Base-by-base conservation (phyloP, 2,888 invertebrate genomes). In the Hirtodrosophila alboralis region DNA sequence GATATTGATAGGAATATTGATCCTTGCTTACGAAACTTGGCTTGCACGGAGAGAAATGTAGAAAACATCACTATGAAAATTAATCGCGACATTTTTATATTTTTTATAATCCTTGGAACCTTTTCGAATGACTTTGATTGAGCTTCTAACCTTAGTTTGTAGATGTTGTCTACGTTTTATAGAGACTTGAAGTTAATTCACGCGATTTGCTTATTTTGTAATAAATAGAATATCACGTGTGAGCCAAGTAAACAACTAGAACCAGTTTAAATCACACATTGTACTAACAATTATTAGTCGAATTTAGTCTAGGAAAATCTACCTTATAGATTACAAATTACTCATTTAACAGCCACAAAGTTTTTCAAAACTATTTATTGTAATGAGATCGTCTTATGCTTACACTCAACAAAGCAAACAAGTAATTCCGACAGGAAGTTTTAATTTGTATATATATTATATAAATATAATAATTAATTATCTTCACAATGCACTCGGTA, bases 11-110 rank as follows among this genome's bases (percentile, higher is more conserved):
- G 5, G 3, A 12, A n/a, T 6, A n/a, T 3, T 10, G 1, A 26
- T 28, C 14, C 13, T 16, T 34, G 34, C 81, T 80, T 76, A 81
- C 81, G 81, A 38, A 81, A 83, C 2, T 53, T 27, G 0, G 64
- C 71, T 4, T 57, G 44, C 27, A 38, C 71, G n/a, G 40, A 31
- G 1, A 71, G 12, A 14, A 56, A 4, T 10, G 31, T n/a, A 30
- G 44, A 28, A 7, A 71, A 5, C 8, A 37, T 10, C 1, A 57
- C 1, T 7, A 53, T 9, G 1, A 13, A 13, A 45, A 23, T 26
- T 18, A 41, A 21, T 26, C 34, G 41, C 21, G 33, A 40, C 71
- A 71, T 63, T 41, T 54, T 52, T 4, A 12, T 13, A 27, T 0
- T 18, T 1, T 4, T 13, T 21, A 16, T 6, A 14, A 33, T 13